phyloP scores from a whole-genome alignment of 2,797 vertebrate species.

The Crenuchus spilurus region DNA sequence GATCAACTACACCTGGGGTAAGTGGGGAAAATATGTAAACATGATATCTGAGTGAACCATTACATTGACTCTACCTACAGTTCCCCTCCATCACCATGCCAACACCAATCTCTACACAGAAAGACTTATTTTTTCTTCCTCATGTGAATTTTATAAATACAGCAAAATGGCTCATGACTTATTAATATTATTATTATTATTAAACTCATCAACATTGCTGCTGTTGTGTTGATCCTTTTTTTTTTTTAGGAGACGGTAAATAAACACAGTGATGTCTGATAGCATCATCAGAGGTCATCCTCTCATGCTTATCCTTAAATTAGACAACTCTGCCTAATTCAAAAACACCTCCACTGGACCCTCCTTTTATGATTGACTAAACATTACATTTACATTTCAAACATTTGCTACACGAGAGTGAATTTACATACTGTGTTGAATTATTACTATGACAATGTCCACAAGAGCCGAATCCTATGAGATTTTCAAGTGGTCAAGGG shows the following conservation, averaged over 20 bases:
- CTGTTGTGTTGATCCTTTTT: not conserved
- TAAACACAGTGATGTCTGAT: not conserved
- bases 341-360: not conserved
- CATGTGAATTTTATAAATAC: not conserved
- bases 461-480: not conserved
- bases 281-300: not conserved
- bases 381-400: not conserved
- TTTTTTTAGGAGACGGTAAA: not conserved
- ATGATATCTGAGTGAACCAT: no score
- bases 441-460: constrained; percentile 17
- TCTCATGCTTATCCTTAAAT: not conserved
- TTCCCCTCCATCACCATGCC: not conserved
- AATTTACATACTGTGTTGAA: no score
- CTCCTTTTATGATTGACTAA: not conserved
- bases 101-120: no score
- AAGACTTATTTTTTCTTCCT: no score
- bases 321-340: not conserved
- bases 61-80: no score
- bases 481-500: not conserved
- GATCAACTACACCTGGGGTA: no score
- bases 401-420: constrained; percentile 2
- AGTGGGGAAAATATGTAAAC: no score
- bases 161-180: not conserved
- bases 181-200: no score
- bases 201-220: no score